A percentile compares a stretch with the other conserved stretches of the same genome.
These are phyloP conservation scores for Tetramorium parvispinum DNA, from an alignment of 1,140 invertebrate genomes.

Conservation along the genomic window DNA sequence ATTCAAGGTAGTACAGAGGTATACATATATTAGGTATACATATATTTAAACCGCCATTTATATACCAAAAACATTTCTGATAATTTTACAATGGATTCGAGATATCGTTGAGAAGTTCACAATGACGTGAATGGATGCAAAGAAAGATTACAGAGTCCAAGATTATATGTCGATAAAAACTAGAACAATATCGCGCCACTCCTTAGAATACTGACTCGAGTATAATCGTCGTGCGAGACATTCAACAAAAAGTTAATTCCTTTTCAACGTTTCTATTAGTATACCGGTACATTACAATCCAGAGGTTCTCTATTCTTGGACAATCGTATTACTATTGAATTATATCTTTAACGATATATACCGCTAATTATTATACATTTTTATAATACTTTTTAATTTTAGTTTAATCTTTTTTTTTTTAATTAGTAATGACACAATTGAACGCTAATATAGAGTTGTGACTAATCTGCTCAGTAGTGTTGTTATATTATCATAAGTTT, in stretches of 20 bases:
- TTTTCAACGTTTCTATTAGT: slow-evolving; percentile 81
- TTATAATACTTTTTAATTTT: not conserved
- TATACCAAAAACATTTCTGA: not conserved
- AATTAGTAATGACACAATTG: too few relatives aligned
- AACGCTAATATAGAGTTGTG: too few relatives aligned
- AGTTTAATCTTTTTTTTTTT: not conserved
- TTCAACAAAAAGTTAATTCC: slow-evolving; percentile 83
- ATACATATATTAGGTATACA: too few relatives aligned
- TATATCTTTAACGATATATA: not conserved
- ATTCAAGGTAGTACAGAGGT: too few relatives aligned
- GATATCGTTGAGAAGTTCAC: not conserved
- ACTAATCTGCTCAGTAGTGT: too few relatives aligned
- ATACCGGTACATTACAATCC: slow-evolving; percentile 75
- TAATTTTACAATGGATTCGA: not conserved
- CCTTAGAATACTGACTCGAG: slow-evolving; percentile 74
- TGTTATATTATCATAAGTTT: not conserved
- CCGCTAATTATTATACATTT: not conserved
- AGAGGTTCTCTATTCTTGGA: slow-evolving; percentile 71
- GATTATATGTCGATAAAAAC: slow-evolving; percentile 4
- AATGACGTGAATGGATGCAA: not conserved
- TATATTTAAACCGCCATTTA: not conserved
- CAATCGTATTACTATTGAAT: not conserved
- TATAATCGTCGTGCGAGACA: slow-evolving; percentile 65
- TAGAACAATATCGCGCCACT: slow-evolving; percentile 24
- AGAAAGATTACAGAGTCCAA: not conserved